Base-by-base conservation (phyloP, 2,888 invertebrate genomes). In the Drosophila antonietae region DNA sequence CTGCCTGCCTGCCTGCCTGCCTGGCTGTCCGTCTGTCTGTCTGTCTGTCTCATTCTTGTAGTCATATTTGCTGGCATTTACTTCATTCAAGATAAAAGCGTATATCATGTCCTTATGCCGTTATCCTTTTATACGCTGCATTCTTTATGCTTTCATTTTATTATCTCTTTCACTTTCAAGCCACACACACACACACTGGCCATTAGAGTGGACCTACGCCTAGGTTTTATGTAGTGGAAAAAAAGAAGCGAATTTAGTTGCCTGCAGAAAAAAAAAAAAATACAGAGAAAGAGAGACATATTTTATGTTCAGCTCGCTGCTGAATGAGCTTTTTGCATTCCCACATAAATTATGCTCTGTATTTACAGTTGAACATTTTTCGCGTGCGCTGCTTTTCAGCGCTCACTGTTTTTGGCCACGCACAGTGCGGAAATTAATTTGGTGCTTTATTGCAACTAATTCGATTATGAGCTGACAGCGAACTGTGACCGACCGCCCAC, bases 401-500 rank as follows among this genome's bases (percentile, higher is more conserved):
- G 61, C 57, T n/a, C 28, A 59, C 23, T 66, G 61, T 52, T 35
- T 35, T 58, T 59, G 69, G 51, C 33, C 51, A 51, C 51, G 51
- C 51, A 35, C 68, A 72, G 72, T 58, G 78, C 88, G 85, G 77
- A 87, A 90, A 90, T 88, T 90, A 88, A 87, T 88, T 90, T 81
- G 70, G 79, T 75, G 81, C 83, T 81, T 89, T 88, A 85, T 87
- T 85, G 79, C 76, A 85, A 81, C 79, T 88, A 84, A 89, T 90
- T 90, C 83, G 76, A 86, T 89, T 88, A 88, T 78, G 74, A 81
- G 63, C 52, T 31, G 68, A 56, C 41, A 49, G 46, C 62, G 14
- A 12, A 31, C 20, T 35, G 31, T 46, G 41, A 59, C 62, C 61
- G 47, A 63, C 69, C 60, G 12, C 56, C 80, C 62, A 60, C 56